phyloP scores from a whole-genome alignment of 2,888 invertebrate genomes.

The Iselma pallidipennis region DNA sequence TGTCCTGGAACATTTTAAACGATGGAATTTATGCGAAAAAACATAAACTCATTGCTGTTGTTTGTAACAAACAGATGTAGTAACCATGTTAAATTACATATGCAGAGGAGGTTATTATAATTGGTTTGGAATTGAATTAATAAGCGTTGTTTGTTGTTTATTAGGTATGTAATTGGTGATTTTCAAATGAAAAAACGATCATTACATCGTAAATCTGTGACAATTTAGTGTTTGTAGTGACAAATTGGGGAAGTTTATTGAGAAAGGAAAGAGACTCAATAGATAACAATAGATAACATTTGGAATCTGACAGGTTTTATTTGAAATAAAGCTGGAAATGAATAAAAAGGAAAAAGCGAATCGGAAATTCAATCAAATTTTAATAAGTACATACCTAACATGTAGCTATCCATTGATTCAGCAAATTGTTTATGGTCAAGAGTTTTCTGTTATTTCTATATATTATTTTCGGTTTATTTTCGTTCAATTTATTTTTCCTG shows the following conservation, averaged over 20 bases:
- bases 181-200: too few relatives aligned
- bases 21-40: not conserved
- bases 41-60: not conserved
- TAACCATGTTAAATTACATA: not conserved
- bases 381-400: not conserved
- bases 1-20: not conserved
- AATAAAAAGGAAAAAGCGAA: not conserved
- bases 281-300: not conserved
- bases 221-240: not conserved
- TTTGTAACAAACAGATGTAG: not conserved
- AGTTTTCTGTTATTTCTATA: too few relatives aligned
- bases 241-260: not conserved
- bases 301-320: not conserved
- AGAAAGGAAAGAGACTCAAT: not conserved
- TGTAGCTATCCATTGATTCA: too few relatives aligned
- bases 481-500: too few relatives aligned
- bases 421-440: too few relatives aligned
- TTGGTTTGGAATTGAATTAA: too few relatives aligned
- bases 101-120: not conserved
- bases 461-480: not conserved
- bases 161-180: too few relatives aligned
- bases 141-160: too few relatives aligned
- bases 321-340: not conserved
- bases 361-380: not conserved
- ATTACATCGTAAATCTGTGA: not conserved